Evolutionary conservation across 2,113 vertebrate genomes (phyloP).

Genomic region (Aviceda subcristata): DNA sequence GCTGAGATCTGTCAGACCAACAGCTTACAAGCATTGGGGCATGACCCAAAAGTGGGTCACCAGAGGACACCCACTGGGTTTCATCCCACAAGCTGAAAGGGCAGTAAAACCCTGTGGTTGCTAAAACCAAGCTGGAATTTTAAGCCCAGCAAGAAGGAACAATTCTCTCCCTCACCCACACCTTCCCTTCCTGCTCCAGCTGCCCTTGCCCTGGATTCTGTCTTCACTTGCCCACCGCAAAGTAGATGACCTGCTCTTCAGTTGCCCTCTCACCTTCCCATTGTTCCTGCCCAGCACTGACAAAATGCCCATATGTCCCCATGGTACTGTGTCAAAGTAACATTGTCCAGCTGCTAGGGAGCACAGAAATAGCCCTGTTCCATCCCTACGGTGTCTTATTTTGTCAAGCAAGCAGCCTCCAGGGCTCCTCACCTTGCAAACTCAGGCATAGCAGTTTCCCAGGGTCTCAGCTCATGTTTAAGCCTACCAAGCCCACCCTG

Average conservation of each 20-base stretch:
- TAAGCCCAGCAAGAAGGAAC: conserved; percentile 21
- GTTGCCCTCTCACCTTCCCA: neutral
- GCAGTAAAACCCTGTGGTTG: conserved; percentile 41
- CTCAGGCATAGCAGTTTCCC: fast-evolving
- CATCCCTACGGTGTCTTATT: neutral
- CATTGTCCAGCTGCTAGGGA: neutral
- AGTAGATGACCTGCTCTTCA: neutral
- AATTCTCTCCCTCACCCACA: conserved; percentile 7
- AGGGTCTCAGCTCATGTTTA: neutral
- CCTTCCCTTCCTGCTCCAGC: neutral
- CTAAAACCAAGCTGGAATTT: conserved; percentile 50
- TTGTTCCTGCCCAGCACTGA: neutral
- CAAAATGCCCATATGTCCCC: neutral
- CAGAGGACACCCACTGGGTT: conserved; percentile 49
- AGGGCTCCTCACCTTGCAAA: neutral
- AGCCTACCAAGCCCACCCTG: neutral
- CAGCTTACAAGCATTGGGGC: conserved; percentile 11
- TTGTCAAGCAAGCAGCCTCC: neutral
- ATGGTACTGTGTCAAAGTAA: neutral
- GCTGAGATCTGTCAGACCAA: conserved; percentile 51
- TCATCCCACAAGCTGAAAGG: conserved; percentile 42
- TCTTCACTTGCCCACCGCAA: neutral
- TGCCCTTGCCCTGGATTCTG: neutral
- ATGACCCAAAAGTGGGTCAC: conserved; percentile 60
- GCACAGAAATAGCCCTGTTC: neutral